Evolutionary conservation across 2,888 invertebrate genomes (phyloP), one percentile per base, ranked within the genome.

Genomic region (Leptogaster cylindrica): DNA sequence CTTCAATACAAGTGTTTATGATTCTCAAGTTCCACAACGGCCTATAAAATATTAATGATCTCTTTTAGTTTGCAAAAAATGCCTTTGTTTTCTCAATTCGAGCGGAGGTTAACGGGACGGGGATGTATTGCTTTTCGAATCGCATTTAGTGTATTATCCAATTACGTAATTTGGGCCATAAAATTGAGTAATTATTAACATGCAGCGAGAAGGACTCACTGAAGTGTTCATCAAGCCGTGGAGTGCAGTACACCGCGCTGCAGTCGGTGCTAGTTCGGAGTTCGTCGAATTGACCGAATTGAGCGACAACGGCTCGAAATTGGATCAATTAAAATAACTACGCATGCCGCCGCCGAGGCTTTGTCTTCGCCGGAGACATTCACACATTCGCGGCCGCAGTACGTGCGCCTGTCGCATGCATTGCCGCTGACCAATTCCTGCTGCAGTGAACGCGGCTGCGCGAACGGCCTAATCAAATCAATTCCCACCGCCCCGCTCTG

Each of bases 381-480:
- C 46, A 55, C 36, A 20, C 18, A 36, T 33, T 12, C 10, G 7
- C 36, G 28, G 23, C 12, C 1, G 55, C 8, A 8, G 36, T 8
- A 20, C 12, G 10, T n/a, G 36, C n/a, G 12, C 10, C 33, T 55
- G 3, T 33, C 28, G 8, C 10, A 50, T 2, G 4, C 14, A 12
- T 36, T 36, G 36, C 36, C n/a, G n/a, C 36, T 3, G 36, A 3
- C 3, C 10, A 46, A 10, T 23, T 23, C 46, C 20, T 46, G 46
- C n/a, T n/a, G n/a, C n/a, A n/a, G n/a, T n/a, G n/a, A 46, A 20
- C 18, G 46, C 10, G 46, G 23, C 4, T 8, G 46, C 10, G 14
- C 10, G 20, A 10, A 10, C 23, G 14, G 12, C 41, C 14, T 66
- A 68, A 68, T 68, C 65, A 68, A 68, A 68, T 68, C 68, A 68